Evolutionary conservation across 2,797 vertebrate genomes (phyloP), one percentile per base, ranked within the genome.

Genomic region (Gallinago nigripennis): DNA sequence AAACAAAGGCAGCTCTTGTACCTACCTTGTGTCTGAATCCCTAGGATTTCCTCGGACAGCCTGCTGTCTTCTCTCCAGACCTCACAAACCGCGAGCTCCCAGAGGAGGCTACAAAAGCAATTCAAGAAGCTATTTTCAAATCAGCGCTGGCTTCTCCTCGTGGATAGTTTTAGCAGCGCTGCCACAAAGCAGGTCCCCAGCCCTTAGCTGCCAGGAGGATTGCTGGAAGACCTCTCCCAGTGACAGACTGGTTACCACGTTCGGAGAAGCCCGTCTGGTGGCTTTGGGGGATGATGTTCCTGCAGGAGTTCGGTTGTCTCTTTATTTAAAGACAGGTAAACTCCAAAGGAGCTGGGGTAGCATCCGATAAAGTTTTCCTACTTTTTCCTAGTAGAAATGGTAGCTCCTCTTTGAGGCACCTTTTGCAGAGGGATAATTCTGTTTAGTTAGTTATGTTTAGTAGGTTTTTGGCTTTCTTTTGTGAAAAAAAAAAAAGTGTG

Each of bases 371-470:
- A 33, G 30, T 51, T 64, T 11, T 57, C 70, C 41, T 63, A 6
- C 24, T 23, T 68, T 25, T 76, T 7, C 19, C 24, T 45, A 2
- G 11, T 37, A 17, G 77, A n/a, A 70, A 24, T 9, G 23, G 65
- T 13, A 24, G 31, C 35, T 58, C 41, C 28, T n/a, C 72, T 35
- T 35, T 1, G 0, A 33, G 76, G 79, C 4, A 0, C 13, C 48
- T 70, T 72, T 12, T 46, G 53, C 24, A n/a, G 33, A 43, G 41
- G 33, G 33, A 11, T 43, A 16, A 14, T 46, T 46, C 11, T 46
- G 45, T 46, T 46, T 20, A 21, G 20, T 45, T 46, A 21, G 21
- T 21, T 43, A 9, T 4, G 3, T n/a, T 43, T 16, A 2, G 0
- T 6, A 23, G 1, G 11, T 17, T 58, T 24, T 48, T 65, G 39